A percentile compares a stretch with the other conserved stretches of the same genome.
phyloP scores from a whole-genome alignment of 1,140 invertebrate genomes.

The Drosophila malerkotliana region DNA sequence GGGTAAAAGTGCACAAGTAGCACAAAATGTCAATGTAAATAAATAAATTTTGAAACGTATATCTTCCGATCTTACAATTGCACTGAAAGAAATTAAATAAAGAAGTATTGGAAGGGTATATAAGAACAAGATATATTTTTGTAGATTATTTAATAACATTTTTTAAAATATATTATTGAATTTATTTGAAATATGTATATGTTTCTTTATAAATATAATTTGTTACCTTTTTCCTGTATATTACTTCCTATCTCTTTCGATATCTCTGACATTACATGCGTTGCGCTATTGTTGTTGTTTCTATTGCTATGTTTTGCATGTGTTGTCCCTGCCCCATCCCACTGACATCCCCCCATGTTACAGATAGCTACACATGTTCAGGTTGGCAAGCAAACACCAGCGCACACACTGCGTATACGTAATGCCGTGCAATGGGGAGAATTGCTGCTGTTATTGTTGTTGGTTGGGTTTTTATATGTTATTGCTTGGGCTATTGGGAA shows the following conservation, averaged over 20 bases:
- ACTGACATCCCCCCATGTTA: slow-evolving; percentile 11
- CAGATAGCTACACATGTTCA: slow-evolving; percentile 80
- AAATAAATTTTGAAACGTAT: slow-evolving; percentile 81
- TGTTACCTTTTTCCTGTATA: slow-evolving; percentile 1
- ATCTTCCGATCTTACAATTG: slow-evolving; percentile 38
- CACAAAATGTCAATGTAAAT: slow-evolving; percentile 81
- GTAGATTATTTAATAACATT: too few species aligned
- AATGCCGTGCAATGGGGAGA: slow-evolving; percentile 57
- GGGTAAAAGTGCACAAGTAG: slow-evolving; percentile 70
- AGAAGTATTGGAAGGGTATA: background rate
- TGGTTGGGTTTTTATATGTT: slow-evolving; percentile 51
- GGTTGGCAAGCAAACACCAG: slow-evolving; percentile 63
- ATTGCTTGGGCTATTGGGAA: slow-evolving; percentile 59
- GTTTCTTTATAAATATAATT: background rate
- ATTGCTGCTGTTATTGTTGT: slow-evolving; percentile 57
- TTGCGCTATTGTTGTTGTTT: slow-evolving; percentile 39
- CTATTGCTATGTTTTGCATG: slow-evolving; percentile 73
- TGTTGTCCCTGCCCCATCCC: slow-evolving; percentile 16
- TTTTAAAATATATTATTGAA: too few species aligned
- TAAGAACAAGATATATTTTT: too few species aligned
- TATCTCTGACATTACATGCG: slow-evolving; percentile 70
- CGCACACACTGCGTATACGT: slow-evolving; percentile 66
- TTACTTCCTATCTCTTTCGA: slow-evolving; percentile 19
- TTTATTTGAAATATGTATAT: too few species aligned
- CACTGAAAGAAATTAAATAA: slow-evolving; percentile 2